These are phyloP conservation scores for Axinella damicornis DNA, from an alignment of 37 sponge, comb jelly and placozoan genomes.

Conservation along the genomic window DNA sequence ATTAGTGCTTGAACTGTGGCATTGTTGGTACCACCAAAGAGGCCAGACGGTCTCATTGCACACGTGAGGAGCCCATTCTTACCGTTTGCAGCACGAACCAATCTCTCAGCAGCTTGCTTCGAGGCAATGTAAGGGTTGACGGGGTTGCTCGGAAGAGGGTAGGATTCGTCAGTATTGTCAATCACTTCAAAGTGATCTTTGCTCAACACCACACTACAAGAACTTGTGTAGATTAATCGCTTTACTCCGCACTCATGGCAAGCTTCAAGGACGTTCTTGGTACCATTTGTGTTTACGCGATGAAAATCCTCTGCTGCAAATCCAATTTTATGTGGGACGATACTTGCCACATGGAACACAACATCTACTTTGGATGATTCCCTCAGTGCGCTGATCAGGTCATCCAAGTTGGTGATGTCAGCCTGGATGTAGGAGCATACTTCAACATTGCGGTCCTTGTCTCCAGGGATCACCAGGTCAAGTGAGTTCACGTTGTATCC, in stretches of 20 bases:
- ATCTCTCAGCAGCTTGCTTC: constrained; percentile 27
- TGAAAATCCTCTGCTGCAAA: neutral
- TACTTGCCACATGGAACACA: constrained; percentile 59
- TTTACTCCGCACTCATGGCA: constrained; percentile 47
- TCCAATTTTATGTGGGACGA: constrained; percentile 5
- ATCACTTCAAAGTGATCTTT: constrained; percentile 4
- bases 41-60: constrained; percentile 35
- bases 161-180: constrained; percentile 27
- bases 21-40: neutral
- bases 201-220: constrained; percentile 20
- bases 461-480: constrained; percentile 48
- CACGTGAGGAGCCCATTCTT: constrained; percentile 43
- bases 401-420: constrained; percentile 46
- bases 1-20: neutral
- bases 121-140: constrained; percentile 23
- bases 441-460: constrained; percentile 21
- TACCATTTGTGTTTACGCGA: constrained; percentile 36
- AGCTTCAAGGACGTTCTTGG: constrained; percentile 50
- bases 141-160: constrained; percentile 29
- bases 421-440: constrained; percentile 56
- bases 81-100: constrained; percentile 44
- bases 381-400: constrained; percentile 15
- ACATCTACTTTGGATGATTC: constrained; percentile 43
- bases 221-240: constrained; percentile 67
- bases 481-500: constrained; percentile 56